phyloP scores from a whole-genome alignment of 2,888 invertebrate genomes.

The Plagiodera versicolora region DNA sequence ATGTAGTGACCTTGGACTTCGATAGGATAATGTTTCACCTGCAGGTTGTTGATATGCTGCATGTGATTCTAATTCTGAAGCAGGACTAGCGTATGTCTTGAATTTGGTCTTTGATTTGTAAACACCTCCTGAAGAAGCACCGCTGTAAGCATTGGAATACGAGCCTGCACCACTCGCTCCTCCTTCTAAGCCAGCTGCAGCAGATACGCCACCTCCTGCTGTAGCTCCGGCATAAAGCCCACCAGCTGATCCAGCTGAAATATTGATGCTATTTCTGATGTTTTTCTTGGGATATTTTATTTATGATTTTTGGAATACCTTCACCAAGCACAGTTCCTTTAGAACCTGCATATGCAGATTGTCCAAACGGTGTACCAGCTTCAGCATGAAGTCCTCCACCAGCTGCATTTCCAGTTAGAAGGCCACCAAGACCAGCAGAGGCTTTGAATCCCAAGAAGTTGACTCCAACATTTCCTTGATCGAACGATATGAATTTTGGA shows the following conservation, averaged over 20 bases:
- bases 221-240: slow-evolving; percentile 64
- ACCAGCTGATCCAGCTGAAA: slow-evolving; percentile 51
- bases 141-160: slow-evolving; percentile 43
- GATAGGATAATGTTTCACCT: slow-evolving; percentile 13
- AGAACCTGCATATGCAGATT: slow-evolving; percentile 68
- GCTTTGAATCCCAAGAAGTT: slow-evolving; percentile 77
- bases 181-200: slow-evolving; percentile 60
- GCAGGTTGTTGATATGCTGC: slow-evolving; percentile 22
- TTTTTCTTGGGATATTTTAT: too few species aligned
- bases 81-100: slow-evolving; percentile 15
- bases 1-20: too few species aligned
- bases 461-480: slow-evolving; percentile 70
- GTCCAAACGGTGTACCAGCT: slow-evolving; percentile 72
- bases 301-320: too few species aligned
- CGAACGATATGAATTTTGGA: slow-evolving; percentile 57
- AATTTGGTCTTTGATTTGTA: slow-evolving; percentile 10
- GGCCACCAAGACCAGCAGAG: slow-evolving; percentile 71
- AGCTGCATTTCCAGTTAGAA: slow-evolving; percentile 58
- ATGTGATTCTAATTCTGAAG: slow-evolving; percentile 14
- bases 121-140: slow-evolving; percentile 35
- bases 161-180: slow-evolving; percentile 41
- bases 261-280: neutral
- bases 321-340: slow-evolving; percentile 59
- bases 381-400: slow-evolving; percentile 69
- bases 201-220: slow-evolving; percentile 60